Percentiles rank a stretch among this genome's conserved stretches.
Conservation (phyloP, 2,113 vertebrate genomes). For the Albula glossodonta region DNA sequence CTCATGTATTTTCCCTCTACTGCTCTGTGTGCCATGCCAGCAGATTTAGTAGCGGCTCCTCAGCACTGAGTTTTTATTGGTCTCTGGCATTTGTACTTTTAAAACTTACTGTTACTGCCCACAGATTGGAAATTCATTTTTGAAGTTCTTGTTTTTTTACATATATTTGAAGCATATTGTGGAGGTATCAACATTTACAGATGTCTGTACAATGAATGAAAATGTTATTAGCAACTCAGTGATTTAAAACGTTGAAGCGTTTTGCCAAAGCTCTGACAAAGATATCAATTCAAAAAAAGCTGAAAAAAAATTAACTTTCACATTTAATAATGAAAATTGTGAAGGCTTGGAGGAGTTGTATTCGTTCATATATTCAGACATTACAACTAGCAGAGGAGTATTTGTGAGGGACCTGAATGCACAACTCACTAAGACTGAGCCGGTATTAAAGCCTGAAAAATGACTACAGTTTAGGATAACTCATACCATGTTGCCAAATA, state of each 20-base stretch:
- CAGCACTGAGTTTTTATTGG: background rate
- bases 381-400: background rate
- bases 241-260: background rate
- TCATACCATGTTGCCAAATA: background rate
- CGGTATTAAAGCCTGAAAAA: background rate
- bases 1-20: background rate
- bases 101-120: background rate
- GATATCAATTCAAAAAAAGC: background rate
- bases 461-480: background rate
- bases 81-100: background rate
- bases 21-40: background rate
- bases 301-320: too few relatives aligned
- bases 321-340: background rate
- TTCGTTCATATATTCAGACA: background rate
- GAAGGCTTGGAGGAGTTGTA: background rate
- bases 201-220: background rate
- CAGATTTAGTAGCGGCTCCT: background rate
- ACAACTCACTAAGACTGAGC: background rate
- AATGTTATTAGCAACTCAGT: background rate
- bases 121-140: background rate
- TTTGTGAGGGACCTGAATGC: background rate
- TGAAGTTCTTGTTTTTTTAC: background rate
- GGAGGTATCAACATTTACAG: background rate
- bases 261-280: background rate
- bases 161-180: background rate